Evolutionary conservation across 2,888 invertebrate genomes (phyloP), one percentile per base, ranked within the genome.

Genomic region (Cephonodes hylas): DNA sequence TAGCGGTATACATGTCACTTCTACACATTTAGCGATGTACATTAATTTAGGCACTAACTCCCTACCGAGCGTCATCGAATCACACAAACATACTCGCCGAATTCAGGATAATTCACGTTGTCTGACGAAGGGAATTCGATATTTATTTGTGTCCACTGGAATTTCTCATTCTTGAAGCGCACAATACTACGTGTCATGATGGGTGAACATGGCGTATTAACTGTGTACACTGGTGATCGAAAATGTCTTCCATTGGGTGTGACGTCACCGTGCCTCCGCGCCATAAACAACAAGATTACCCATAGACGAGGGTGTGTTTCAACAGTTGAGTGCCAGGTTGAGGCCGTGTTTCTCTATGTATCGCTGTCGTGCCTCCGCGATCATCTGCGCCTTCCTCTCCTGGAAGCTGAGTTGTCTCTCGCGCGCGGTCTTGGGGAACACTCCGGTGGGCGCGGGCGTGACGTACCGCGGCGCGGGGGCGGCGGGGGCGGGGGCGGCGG

Each of bases 311-410:
- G 58, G 48, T 58, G 10, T 57, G 20, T 59, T 64, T 77, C 75
- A 75, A 68, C 80, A 86, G 71, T 81, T 83, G 60, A 81, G 42
- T 1, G 83, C 80, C 1, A 85, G 63, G 46, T 86, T 83, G 56
- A 95, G 89, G 42, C 94, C 94, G 78, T 96, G 95, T 83, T 96
- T 97, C 82, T 96, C 95, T 67, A 96, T 95, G 81, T 97, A 97
- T 79, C 95, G 93, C 83, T 93, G 93, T 66, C 96, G 91, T 1
- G 97, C 97, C 68, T 94, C 95, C 15, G 95, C 95, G 65, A 97
- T 95, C 92, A 97, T 95, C 75, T 94, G 94, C 58, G 94, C 93
- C 84, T 97, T 97, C 63, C 95, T 89, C 77, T 97, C 96, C 74
- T 96, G 95, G 86, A 96, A 96, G 66, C 96, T 95, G 71, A 95